phyloP scores from a whole-genome alignment of 2,888 invertebrate genomes.

The Schrankia costaestrigalis region DNA sequence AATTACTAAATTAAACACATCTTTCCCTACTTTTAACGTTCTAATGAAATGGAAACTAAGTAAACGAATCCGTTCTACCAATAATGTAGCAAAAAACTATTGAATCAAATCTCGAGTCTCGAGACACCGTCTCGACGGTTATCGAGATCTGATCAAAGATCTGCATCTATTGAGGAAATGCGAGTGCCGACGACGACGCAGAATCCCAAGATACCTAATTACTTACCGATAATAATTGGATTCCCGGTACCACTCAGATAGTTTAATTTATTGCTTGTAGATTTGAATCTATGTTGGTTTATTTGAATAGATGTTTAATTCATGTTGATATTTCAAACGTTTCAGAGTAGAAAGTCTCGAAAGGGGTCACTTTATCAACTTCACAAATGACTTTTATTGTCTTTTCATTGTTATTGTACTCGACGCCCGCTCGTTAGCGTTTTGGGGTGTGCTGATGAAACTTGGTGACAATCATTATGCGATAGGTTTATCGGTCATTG shows the following conservation, averaged over 20 bases:
- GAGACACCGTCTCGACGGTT: no score
- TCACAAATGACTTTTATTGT: no score
- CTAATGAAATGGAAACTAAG: no score
- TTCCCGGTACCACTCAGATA: conserved; percentile 34
- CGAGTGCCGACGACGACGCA: conserved; percentile 18
- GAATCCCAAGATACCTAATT: conserved; percentile 40
- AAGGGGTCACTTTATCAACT: conserved; percentile 8
- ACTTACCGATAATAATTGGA: conserved; percentile 45
- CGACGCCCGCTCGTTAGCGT: no score
- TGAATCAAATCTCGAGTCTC: conserved; percentile 5
- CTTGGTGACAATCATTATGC: no score
- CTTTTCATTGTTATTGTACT: no score
- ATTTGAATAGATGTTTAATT: conserved; percentile 25
- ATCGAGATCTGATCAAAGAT: conserved; percentile 33
- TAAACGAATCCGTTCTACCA: no score
- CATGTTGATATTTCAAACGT: conserved; percentile 16
- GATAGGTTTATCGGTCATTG: no score
- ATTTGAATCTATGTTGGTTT: conserved; percentile 25
- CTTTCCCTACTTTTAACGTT: no score
- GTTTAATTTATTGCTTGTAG: conserved; percentile 31
- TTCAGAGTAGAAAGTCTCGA: conserved; percentile 16
- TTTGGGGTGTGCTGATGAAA: no score
- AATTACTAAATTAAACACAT: not conserved
- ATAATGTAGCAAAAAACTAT: not conserved
- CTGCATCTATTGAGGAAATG: conserved; percentile 32